Conservation (phyloP, 2,888 invertebrate genomes). For the Melanotus villosus region DNA sequence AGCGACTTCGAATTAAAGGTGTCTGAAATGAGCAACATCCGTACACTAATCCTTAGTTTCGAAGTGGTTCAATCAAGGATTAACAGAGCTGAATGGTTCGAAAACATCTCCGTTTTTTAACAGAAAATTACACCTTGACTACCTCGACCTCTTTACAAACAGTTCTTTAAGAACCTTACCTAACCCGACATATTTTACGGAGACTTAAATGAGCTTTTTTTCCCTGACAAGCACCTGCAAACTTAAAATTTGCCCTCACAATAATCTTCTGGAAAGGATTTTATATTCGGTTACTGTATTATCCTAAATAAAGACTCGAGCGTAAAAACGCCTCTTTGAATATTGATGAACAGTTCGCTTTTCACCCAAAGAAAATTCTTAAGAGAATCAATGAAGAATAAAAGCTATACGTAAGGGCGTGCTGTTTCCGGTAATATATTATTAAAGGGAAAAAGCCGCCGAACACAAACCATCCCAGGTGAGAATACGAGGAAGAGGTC, state of each 20-base stretch:
- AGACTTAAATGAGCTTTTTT: no score
- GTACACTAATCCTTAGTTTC: neutral
- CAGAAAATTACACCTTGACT: no score
- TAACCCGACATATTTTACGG: no score
- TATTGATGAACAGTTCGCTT: neutral
- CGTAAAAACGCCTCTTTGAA: neutral
- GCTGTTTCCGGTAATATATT: neutral
- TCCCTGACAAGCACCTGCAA: no score
- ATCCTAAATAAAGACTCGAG: no score
- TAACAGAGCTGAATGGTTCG: neutral
- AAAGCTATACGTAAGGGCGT: neutral
- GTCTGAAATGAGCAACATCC: neutral
- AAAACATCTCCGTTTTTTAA: neutral
- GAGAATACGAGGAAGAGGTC: neutral
- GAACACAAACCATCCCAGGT: neutral
- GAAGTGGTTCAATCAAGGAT: neutral
- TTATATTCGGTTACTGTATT: no score
- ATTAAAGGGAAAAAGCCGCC: constrained; percentile 3
- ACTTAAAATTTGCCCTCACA: no score
- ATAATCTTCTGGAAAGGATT: no score
- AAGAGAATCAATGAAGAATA: neutral
- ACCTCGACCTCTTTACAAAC: no score
- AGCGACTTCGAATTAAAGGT: neutral
- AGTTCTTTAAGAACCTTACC: no score
- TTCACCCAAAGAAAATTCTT: neutral